phyloP scores from a whole-genome alignment of 2,888 invertebrate species.

The Drosophila kambysellisi region DNA sequence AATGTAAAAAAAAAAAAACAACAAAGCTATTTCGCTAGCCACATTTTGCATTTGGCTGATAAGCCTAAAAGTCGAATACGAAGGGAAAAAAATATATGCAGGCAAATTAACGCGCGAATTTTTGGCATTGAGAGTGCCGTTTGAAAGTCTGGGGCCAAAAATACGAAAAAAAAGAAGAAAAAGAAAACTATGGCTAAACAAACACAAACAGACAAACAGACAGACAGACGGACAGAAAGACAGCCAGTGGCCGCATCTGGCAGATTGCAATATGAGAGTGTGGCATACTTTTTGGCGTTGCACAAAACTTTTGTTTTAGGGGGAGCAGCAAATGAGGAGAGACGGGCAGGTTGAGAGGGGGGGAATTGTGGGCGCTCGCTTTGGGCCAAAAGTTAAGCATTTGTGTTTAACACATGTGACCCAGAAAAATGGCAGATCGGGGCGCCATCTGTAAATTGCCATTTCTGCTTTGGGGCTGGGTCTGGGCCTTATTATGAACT shows the following conservation, averaged over 20 bases:
- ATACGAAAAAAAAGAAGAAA: slow-evolving; percentile 17
- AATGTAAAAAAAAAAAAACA: slow-evolving; percentile 25
- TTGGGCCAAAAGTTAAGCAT: slow-evolving; percentile 64
- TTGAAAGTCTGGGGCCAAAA: slow-evolving; percentile 26
- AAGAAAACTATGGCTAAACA: slow-evolving; percentile 29
- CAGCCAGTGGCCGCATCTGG: slow-evolving; percentile 30
- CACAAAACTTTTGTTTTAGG: slow-evolving; percentile 38
- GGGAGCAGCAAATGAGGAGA: background rate
- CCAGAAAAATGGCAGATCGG: slow-evolving; percentile 43
- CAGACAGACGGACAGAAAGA: background rate
- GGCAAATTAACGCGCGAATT: slow-evolving; percentile 65
- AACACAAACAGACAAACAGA: slow-evolving; percentile 14
- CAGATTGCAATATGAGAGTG: slow-evolving; percentile 47
- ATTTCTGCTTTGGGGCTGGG: slow-evolving; percentile 32
- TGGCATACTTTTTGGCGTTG: slow-evolving; percentile 52
- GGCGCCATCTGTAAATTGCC: slow-evolving; percentile 45
- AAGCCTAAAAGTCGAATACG: slow-evolving; percentile 47
- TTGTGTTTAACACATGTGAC: slow-evolving; percentile 66
- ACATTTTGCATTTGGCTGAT: slow-evolving; percentile 48
- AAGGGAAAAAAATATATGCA: slow-evolving; percentile 20
- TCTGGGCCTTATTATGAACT: slow-evolving; percentile 64
- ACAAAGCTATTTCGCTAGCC: slow-evolving; percentile 35
- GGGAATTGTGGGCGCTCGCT: background rate
- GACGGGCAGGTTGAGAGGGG: background rate
- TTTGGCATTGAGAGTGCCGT: slow-evolving; percentile 50